phyloP scores from a whole-genome alignment of 1,140 invertebrate species.

The Lanistes nyassanus region DNA sequence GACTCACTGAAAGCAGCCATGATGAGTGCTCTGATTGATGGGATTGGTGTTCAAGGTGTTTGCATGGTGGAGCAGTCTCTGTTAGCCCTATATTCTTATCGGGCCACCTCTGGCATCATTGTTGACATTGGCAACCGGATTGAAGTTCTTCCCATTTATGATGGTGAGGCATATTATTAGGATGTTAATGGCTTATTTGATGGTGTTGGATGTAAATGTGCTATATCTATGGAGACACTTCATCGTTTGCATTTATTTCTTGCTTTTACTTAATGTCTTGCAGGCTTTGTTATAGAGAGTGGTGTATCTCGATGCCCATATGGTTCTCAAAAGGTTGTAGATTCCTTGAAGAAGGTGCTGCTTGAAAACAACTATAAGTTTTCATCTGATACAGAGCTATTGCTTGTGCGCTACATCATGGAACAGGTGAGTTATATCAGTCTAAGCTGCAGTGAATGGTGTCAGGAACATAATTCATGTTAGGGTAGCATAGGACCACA shows the following conservation, averaged over 20 bases:
- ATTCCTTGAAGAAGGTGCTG: slow-evolving; percentile 65
- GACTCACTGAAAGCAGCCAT: slow-evolving; percentile 64
- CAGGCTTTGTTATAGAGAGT: slow-evolving; percentile 70
- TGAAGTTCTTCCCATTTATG: slow-evolving; percentile 74
- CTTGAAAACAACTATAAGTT: slow-evolving; percentile 62
- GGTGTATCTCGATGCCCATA: slow-evolving; percentile 70
- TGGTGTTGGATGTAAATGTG: not conserved
- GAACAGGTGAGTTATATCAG: slow-evolving; percentile 62
- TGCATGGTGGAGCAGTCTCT: slow-evolving; percentile 73
- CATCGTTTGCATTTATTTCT: slow-evolving; percentile 5
- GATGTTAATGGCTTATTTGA: not conserved
- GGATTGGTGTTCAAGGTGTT: slow-evolving; percentile 67
- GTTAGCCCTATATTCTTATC: slow-evolving; percentile 74
- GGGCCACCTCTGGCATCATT: slow-evolving; percentile 74
- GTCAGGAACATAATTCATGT: too few species aligned
- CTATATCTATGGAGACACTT: not conserved
- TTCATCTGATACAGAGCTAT: slow-evolving; percentile 63
- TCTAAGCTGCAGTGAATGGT: too few species aligned
- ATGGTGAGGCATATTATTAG: slow-evolving; percentile 65
- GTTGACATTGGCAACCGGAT: slow-evolving; percentile 75
- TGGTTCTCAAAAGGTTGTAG: slow-evolving; percentile 70
- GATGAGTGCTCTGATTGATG: slow-evolving; percentile 66
- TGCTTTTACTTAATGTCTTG: slow-evolving; percentile 17
- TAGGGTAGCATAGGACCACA: too few species aligned
- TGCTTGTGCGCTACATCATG: slow-evolving; percentile 65